These are phyloP conservation scores for Uloborus diversus DNA, from an alignment of 1,140 invertebrate species.

Conservation along the genomic window DNA sequence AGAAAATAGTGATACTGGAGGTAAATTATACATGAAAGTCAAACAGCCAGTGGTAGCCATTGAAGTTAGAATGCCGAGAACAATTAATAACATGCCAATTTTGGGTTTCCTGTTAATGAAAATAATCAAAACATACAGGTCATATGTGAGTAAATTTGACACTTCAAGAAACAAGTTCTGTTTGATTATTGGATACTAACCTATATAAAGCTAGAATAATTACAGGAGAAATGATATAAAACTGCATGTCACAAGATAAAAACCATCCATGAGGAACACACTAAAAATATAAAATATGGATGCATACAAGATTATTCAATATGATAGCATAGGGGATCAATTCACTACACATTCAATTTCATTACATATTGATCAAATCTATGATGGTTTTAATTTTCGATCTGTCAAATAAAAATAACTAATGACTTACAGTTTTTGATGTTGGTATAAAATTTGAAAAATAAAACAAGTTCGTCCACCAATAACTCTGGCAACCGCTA, in stretches of 20 bases:
- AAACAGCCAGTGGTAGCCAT: conserved; percentile 34
- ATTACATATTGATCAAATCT: too few species aligned
- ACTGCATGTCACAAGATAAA: conserved; percentile 63
- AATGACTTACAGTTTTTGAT: conserved; percentile 44
- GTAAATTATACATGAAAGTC: conserved; percentile 41
- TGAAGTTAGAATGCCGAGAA: conserved; percentile 33
- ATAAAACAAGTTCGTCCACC: conserved; percentile 61
- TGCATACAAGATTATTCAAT: background rate
- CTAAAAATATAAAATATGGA: conserved; percentile 25
- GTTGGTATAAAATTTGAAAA: conserved; percentile 59
- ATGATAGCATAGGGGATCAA: too few species aligned
- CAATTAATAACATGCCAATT: conserved; percentile 37
- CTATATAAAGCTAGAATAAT: conserved; percentile 60
- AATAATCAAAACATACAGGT: background rate
- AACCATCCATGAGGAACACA: conserved; percentile 63
- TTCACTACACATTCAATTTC: too few species aligned
- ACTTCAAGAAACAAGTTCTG: background rate
- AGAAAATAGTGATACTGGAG: conserved; percentile 49
- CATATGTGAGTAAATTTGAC: background rate
- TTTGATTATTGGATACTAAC: conserved; percentile 25
- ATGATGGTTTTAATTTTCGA: too few species aligned
- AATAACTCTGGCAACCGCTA: conserved; percentile 57
- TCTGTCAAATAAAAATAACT: too few species aligned
- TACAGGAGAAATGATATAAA: conserved; percentile 61
- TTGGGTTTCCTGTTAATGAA: conserved; percentile 24